Base-by-base conservation (phyloP, 2,888 invertebrate species). In the Rapana venosa region DNA sequence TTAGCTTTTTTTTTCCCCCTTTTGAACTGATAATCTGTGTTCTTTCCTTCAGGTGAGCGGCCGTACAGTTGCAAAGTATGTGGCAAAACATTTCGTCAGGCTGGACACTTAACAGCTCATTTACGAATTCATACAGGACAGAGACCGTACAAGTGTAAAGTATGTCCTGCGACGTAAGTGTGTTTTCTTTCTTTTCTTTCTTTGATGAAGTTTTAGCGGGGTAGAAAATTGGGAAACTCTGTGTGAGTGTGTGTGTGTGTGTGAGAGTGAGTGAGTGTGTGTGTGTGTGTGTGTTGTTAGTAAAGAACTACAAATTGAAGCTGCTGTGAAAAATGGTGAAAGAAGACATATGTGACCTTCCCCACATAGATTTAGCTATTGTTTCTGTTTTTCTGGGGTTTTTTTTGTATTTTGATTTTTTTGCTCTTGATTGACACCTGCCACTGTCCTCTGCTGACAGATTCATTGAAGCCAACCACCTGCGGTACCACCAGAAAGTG, bases 401-500 rank as follows among this genome's bases (percentile, higher is more conserved):
- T 8, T 47, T 47, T 47, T 5, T 47, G 2, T 47, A 47, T 47
- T 47, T 47, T 2, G 47, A 8, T 8, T 47, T 2, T 47, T 47
- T 47, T 47, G 47, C 47, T 5, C 8, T 47, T 47, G 47, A 47
- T 47, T 47, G 47, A 47, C 47, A 47, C 8, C 47, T 47, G 47
- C 47, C 47, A 20, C 61, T 13, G 2, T 58, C 15, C 58, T 58
- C 1, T 79, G 32, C 8, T 30, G 6, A n/a, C 70, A 89, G 89
- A 47, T 89, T 89, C 70, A 70, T 89, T 22, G 89, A 89, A 32
- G 58, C 84, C 22, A 89, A 89, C 70, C 89, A 89, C 87, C 87
- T 91, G 30, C 61, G 86, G 6, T 88, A 90, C 32, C 91, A 91
- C 84, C 66, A 90, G 56, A 88, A 90, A n/a, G 87, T 88, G 77